These are phyloP conservation scores for Crypturellus undulatus DNA, from an alignment of 2,113 vertebrate species.

Conservation along the genomic window DNA sequence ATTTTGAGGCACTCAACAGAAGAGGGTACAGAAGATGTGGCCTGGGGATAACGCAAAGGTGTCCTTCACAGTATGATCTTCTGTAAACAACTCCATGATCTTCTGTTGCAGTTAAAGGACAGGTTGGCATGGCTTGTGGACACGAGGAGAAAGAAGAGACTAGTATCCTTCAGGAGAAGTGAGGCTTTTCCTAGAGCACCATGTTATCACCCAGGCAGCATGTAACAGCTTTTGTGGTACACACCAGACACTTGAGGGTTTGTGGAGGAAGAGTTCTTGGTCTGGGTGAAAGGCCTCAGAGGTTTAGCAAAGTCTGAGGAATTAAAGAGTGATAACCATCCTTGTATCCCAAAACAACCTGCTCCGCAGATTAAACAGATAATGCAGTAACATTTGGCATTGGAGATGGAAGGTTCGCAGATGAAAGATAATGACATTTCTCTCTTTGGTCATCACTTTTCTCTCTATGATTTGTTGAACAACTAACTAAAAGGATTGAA, in stretches of 20 bases:
- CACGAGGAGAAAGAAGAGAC: background rate
- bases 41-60: background rate
- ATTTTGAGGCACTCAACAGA: background rate
- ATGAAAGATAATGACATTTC: background rate
- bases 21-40: background rate
- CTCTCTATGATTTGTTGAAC: background rate
- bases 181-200: background rate
- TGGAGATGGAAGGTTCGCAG: background rate
- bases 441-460: background rate
- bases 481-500: background rate
- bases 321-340: background rate
- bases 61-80: background rate
- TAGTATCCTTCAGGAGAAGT: background rate
- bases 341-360: background rate
- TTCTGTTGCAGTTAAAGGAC: background rate
- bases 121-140: background rate
- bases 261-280: background rate
- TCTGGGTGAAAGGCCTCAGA: background rate
- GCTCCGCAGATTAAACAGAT: background rate
- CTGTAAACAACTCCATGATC: background rate
- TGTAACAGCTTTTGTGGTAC: rapidly evolving
- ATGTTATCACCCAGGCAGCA: background rate
- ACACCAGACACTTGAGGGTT: background rate
- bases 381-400: background rate
- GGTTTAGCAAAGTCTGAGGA: background rate